These are phyloP conservation scores for Plodia interpunctella DNA, from an alignment of 1,140 invertebrate genomes.

Conservation along the genomic window DNA sequence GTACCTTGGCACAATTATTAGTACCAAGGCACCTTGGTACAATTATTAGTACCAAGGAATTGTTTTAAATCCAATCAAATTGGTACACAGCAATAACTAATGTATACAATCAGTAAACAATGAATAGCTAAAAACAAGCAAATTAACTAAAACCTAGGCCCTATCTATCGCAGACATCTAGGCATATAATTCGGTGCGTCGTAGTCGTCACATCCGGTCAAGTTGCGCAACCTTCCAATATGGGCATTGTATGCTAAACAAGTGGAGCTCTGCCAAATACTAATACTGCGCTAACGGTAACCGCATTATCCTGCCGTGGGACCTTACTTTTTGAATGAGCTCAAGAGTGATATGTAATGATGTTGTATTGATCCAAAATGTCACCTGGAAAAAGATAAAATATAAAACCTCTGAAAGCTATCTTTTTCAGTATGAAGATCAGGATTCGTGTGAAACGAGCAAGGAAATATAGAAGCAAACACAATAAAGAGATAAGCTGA, in stretches of 20 bases:
- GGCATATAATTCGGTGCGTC: constrained; percentile 46
- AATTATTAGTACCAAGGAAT: too few species aligned
- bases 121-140: not conserved
- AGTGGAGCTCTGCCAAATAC: constrained; percentile 46
- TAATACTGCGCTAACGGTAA: constrained; percentile 50
- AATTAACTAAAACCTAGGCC: not conserved
- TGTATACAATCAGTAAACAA: not conserved
- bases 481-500: not conserved
- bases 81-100: too few species aligned
- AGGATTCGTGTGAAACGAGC: not conserved
- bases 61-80: too few species aligned
- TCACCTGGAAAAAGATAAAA: too few species aligned
- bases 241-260: constrained; percentile 72
- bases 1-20: too few species aligned
- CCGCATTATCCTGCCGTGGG: constrained; percentile 20
- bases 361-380: too few species aligned
- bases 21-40: too few species aligned
- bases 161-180: constrained; percentile 48
- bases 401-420: too few species aligned
- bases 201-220: constrained; percentile 59
- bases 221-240: constrained; percentile 57
- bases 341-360: too few species aligned
- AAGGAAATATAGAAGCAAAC: too few species aligned
- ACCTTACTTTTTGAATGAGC: not conserved
- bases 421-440: too few species aligned